Percentiles rank a stretch among this genome's conserved stretches.
Evolutionary conservation across 2,888 invertebrate genomes (phyloP).

Genomic region (Himalopsyche kuldschensis): DNA sequence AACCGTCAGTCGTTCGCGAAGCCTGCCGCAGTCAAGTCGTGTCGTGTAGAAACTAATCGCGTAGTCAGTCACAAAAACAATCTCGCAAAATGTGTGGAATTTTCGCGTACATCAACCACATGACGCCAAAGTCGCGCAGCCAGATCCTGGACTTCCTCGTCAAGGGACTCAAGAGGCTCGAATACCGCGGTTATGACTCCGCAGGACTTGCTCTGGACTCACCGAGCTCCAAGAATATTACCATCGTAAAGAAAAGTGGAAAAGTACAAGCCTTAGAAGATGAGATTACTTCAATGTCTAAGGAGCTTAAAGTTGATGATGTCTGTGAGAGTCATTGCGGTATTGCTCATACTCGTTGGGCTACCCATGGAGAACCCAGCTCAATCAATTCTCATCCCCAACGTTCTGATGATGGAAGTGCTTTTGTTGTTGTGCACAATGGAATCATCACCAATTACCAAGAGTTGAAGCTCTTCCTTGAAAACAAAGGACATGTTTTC

Average conservation of each 20-base stretch:
- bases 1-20: neutral
- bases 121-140: conserved; percentile 90
- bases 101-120: conserved; percentile 98
- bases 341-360: conserved; percentile 99
- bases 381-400: conserved; percentile 96
- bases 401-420: conserved; percentile 81
- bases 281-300: conserved; percentile 71
- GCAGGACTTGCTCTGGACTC: conserved; percentile 92
- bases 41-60: neutral
- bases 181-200: conserved; percentile 99
- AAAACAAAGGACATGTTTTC: conserved; percentile 87
- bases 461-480: conserved; percentile 88
- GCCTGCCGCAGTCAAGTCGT: neutral
- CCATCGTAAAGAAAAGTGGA: conserved; percentile 86
- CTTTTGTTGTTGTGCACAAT: conserved; percentile 91
- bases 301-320: conserved; percentile 71
- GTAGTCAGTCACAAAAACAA: neutral
- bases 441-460: conserved; percentile 99
- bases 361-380: conserved; percentile 97
- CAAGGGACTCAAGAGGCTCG: conserved; percentile 92
- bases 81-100: conserved; percentile 77
- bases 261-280: conserved; percentile 92
- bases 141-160: conserved; percentile 94
- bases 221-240: conserved; percentile 72
- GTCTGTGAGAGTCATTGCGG: conserved; percentile 85